Conservation (phyloP, 2,797 vertebrate genomes). For the Taeniopygia guttata region DNA sequence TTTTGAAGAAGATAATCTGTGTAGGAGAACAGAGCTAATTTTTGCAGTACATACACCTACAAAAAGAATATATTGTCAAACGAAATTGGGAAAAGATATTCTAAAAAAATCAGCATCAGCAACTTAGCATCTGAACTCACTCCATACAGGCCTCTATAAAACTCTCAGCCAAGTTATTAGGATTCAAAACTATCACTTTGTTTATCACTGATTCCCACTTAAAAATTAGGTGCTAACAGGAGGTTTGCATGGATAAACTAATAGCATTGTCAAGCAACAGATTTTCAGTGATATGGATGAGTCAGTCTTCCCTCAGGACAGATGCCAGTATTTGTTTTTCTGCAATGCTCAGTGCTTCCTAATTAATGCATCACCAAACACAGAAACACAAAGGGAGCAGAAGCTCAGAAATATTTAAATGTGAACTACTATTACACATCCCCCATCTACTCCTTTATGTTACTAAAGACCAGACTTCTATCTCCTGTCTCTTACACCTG, state of each 20-base stretch:
- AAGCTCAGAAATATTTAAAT: slow-evolving; percentile 26
- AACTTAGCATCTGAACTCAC: neutral
- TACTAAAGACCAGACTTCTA: neutral
- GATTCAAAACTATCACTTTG: neutral
- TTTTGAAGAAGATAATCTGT: neutral
- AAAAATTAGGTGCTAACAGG: neutral
- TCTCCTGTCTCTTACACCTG: neutral
- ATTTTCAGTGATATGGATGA: slow-evolving; percentile 39
- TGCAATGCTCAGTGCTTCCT: neutral
- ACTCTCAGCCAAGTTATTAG: neutral
- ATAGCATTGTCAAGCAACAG: slow-evolving; percentile 11
- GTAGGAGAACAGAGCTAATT: neutral
- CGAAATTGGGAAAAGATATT: accelerated
- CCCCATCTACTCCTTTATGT: neutral
- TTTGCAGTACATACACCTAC: neutral
- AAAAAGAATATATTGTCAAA: neutral
- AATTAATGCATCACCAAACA: slow-evolving; percentile 23
- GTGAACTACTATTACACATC: neutral
- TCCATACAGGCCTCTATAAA: neutral
- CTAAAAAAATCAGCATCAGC: neutral
- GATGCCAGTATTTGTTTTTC: slow-evolving; percentile 55
- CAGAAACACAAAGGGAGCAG: neutral
- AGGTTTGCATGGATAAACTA: slow-evolving; percentile 13
- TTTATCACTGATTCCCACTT: neutral
- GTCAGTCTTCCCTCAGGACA: slow-evolving; percentile 28